Evolutionary conservation across 2,888 invertebrate species (phyloP).

Genomic region (Netelia inedita): DNA sequence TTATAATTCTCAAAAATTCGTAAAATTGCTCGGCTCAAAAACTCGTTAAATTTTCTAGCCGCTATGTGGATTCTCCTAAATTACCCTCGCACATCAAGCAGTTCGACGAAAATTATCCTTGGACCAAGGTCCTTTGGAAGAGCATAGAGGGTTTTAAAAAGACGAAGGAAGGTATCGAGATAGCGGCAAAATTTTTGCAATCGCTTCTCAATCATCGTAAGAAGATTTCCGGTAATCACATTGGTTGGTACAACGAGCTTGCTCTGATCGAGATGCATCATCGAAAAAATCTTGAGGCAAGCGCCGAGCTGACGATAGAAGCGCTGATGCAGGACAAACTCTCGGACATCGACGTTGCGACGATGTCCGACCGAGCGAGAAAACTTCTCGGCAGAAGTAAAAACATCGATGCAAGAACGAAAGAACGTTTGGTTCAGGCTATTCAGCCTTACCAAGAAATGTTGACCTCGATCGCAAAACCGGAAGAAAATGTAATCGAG

Average conservation of each 20-base stretch:
- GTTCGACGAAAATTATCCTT: constrained; percentile 77
- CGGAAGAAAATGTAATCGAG: constrained; percentile 61
- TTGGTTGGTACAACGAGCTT: constrained; percentile 80
- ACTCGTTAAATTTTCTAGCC: constrained; percentile 8
- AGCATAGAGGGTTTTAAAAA: constrained; percentile 82
- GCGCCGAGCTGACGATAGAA: constrained; percentile 74
- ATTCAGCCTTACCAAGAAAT: constrained; percentile 29
- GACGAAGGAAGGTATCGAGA: constrained; percentile 66
- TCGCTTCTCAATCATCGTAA: constrained; percentile 73
- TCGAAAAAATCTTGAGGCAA: constrained; percentile 75
- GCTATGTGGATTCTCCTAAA: constrained; percentile 2
- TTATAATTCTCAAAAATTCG: too few species aligned
- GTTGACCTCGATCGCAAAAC: constrained; percentile 32
- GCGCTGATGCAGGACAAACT: constrained; percentile 72
- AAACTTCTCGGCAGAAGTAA: constrained; percentile 74
- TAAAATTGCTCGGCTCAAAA: background rate
- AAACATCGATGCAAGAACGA: constrained; percentile 71
- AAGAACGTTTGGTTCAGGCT: constrained; percentile 63
- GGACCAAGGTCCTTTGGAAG: constrained; percentile 80
- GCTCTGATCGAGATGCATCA: constrained; percentile 80
- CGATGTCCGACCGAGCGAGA: constrained; percentile 75
- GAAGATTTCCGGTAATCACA: constrained; percentile 73
- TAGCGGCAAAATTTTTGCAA: constrained; percentile 73
- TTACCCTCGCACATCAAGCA: constrained; percentile 78
- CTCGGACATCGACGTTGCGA: constrained; percentile 74